Evolutionary conservation across 1,140 invertebrate genomes (phyloP).

Genomic region (Lordiphosa mommai): DNA sequence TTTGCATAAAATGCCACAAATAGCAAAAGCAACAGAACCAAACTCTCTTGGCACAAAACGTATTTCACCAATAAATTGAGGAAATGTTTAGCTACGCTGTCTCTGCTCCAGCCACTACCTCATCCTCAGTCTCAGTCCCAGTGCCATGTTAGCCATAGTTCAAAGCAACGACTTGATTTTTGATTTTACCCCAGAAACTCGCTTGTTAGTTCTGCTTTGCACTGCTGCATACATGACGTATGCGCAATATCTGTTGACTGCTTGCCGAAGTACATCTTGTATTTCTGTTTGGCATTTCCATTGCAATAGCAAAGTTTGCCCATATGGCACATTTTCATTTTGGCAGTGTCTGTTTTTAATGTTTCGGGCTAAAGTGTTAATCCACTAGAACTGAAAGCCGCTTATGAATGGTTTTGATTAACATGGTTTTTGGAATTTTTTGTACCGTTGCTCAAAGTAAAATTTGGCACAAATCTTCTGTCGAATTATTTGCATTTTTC

Average conservation of each 20-base stretch:
- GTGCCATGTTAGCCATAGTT: constrained; percentile 38
- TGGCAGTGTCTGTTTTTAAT: too few species aligned
- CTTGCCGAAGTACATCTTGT: constrained; percentile 22
- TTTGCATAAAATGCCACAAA: constrained; percentile 73
- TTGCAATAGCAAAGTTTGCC: too few species aligned
- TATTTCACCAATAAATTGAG: constrained; percentile 73
- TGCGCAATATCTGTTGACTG: constrained; percentile 30
- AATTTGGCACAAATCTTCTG: too few species aligned
- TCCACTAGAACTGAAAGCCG: too few species aligned
- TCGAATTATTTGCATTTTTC: too few species aligned
- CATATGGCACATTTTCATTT: too few species aligned
- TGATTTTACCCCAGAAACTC: constrained; percentile 42
- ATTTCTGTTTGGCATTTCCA: constrained; percentile 10
- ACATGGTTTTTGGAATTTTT: too few species aligned
- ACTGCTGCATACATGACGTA: constrained; percentile 16
- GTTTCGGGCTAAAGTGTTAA: too few species aligned
- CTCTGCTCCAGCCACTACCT: not conserved
- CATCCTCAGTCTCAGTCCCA: not conserved
- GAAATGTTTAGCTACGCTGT: constrained; percentile 49
- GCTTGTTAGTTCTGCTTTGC: constrained; percentile 31
- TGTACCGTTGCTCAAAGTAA: too few species aligned
- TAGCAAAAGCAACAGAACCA: constrained; percentile 33
- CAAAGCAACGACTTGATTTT: constrained; percentile 56
- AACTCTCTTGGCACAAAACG: constrained; percentile 56
- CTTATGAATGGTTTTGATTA: too few species aligned